phyloP scores from a whole-genome alignment of 2,797 vertebrate species.

The Tokudaia muenninki region DNA sequence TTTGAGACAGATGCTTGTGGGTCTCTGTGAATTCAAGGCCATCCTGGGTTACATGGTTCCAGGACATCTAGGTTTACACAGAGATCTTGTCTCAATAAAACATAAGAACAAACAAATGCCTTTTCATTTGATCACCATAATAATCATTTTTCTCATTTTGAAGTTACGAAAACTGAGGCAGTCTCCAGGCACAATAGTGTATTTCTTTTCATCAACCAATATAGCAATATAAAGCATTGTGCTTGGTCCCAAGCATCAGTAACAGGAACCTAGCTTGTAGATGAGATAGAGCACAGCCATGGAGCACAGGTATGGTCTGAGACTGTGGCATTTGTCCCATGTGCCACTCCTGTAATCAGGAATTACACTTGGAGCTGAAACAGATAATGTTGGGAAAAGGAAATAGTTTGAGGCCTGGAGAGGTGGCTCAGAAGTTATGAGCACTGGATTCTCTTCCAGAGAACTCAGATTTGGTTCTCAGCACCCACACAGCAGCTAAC shows the following conservation, averaged over 20 bases:
- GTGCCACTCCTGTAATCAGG: background rate
- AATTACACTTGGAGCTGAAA: background rate
- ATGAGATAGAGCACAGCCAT: background rate
- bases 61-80: background rate
- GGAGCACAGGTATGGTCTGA: background rate
- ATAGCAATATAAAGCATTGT: background rate
- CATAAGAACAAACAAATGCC: background rate
- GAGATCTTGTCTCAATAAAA: background rate
- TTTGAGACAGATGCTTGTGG: background rate
- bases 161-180: slow-evolving; percentile 24
- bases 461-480: background rate
- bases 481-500: background rate
- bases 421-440: background rate
- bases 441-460: background rate
- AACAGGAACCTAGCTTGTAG: background rate
- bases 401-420: background rate
- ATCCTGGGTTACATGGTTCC: background rate
- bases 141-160: slow-evolving; percentile 28
- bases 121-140: background rate
- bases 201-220: slow-evolving; percentile 9
- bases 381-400: background rate
- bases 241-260: background rate
- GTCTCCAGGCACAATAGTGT: background rate
- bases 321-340: background rate
- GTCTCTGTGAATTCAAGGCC: background rate